Evolutionary conservation across 2,888 invertebrate genomes (phyloP).

Genomic region (Phaonia tiefii): DNA sequence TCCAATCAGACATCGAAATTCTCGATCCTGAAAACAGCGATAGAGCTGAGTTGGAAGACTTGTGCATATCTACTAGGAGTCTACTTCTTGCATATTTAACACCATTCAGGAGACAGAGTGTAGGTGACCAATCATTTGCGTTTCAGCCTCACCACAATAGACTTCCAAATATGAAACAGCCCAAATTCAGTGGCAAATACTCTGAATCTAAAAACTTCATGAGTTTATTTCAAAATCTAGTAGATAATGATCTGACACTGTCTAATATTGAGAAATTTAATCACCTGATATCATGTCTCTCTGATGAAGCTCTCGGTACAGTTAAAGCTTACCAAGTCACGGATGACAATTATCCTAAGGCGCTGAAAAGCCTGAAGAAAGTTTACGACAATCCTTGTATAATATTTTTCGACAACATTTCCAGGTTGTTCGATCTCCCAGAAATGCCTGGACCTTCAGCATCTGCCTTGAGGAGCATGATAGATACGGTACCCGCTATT

Average conservation of each 20-base stretch:
- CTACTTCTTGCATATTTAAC: constrained; percentile 5
- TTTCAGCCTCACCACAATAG: background rate
- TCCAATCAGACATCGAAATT: constrained; percentile 28
- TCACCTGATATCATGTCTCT: too few species aligned
- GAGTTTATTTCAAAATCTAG: constrained; percentile 46
- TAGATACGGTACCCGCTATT: too few species aligned
- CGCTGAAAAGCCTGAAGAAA: constrained; percentile 48
- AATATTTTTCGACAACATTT: constrained; percentile 63
- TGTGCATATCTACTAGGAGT: constrained; percentile 22
- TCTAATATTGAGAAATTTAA: constrained; percentile 61
- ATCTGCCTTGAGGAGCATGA: too few species aligned
- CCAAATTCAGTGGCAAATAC: too few species aligned
- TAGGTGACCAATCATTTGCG: constrained; percentile 6
- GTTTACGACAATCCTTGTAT: constrained; percentile 62
- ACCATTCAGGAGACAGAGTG: background rate
- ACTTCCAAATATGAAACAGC: constrained; percentile 53
- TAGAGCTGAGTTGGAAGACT: constrained; percentile 12
- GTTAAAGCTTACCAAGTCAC: constrained; percentile 34
- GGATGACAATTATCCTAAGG: constrained; percentile 49
- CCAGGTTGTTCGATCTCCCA: constrained; percentile 61
- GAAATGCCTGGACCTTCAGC: constrained; percentile 59
- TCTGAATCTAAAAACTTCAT: constrained; percentile 61
- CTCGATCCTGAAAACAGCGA: constrained; percentile 27
- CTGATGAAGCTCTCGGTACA: too few species aligned
- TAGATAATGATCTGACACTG: constrained; percentile 42